Evolutionary conservation across 64 coral and sea anemone genomes (phyloP).

Genomic region (Dendrophyllia cribrosa): DNA sequence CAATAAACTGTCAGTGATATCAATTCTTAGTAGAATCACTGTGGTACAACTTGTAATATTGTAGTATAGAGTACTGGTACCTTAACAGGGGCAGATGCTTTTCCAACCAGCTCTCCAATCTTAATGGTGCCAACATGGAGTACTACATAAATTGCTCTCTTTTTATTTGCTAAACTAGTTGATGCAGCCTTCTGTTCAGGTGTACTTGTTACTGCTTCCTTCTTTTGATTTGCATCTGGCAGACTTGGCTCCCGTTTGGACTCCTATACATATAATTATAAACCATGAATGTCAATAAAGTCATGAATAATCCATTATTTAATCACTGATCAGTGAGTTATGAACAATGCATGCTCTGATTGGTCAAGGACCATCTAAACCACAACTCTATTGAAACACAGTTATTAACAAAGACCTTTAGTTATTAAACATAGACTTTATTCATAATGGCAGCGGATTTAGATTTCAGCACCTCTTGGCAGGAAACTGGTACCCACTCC

Average conservation of each 20-base stretch:
- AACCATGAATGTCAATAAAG: not conserved
- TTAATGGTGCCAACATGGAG: conserved; percentile 69
- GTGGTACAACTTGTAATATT: not conserved
- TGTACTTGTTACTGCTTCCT: not conserved
- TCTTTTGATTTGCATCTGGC: not conserved
- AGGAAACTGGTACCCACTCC: too few relatives aligned
- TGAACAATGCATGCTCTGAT: too few relatives aligned
- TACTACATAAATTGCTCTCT: conserved; percentile 88
- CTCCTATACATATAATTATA: not conserved
- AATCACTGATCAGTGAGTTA: too few relatives aligned
- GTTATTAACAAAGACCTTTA: too few relatives aligned
- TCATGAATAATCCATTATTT: not conserved
- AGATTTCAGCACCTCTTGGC: too few relatives aligned
- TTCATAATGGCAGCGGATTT: too few relatives aligned
- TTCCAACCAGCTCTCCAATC: conserved; percentile 75
- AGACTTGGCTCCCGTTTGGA: not conserved
- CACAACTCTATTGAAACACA: too few relatives aligned
- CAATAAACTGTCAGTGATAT: too few relatives aligned
- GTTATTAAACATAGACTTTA: too few relatives aligned
- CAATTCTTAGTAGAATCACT: not conserved
- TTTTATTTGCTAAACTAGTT: conserved; percentile 11
- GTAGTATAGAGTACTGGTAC: not conserved
- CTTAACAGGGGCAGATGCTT: conserved; percentile 86
- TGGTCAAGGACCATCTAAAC: too few relatives aligned
- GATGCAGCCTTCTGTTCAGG: not conserved